Evolutionary conservation across 2,113 vertebrate genomes (phyloP).

Genomic region (Corythornis madagascariensis): DNA sequence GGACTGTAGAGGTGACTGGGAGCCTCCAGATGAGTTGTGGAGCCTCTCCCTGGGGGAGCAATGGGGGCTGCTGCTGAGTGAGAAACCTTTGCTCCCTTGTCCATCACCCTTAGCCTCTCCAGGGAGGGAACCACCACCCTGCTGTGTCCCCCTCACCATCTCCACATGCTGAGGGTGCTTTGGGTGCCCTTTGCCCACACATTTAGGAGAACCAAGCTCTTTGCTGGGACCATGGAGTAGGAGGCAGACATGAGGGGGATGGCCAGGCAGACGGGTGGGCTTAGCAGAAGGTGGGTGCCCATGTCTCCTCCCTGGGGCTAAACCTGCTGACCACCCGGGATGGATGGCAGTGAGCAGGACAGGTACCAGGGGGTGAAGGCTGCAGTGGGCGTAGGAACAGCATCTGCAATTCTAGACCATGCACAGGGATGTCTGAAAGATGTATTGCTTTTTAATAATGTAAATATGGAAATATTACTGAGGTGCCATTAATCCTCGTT

Average conservation of each 20-base stretch:
- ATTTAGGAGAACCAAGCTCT: not conserved
- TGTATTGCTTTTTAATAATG: slow-evolving; percentile 64
- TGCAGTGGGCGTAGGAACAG: not conserved
- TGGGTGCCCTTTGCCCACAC: not conserved
- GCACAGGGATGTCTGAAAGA: slow-evolving; percentile 33
- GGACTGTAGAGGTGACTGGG: slow-evolving; percentile 35
- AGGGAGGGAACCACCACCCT: not conserved
- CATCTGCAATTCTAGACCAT: slow-evolving; percentile 57
- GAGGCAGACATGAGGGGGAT: not conserved
- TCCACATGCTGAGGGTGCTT: not conserved
- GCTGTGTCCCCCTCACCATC: not conserved
- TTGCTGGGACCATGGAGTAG: not conserved
- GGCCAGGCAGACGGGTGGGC: not conserved
- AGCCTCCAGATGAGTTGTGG: not conserved
- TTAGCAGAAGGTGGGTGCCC: not conserved
- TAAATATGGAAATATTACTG: slow-evolving; percentile 72
- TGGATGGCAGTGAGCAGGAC: not conserved
- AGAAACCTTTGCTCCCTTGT: not conserved
- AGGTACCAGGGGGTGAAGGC: not conserved
- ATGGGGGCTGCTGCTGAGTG: accelerated
- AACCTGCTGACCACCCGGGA: not conserved
- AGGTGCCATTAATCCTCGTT: slow-evolving; percentile 68
- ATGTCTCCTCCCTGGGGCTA: not conserved
- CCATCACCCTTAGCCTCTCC: accelerated
- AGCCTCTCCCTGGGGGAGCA: not conserved